Evolutionary conservation across 1,140 invertebrate genomes (phyloP).

Genomic region (Drosophila orena): DNA sequence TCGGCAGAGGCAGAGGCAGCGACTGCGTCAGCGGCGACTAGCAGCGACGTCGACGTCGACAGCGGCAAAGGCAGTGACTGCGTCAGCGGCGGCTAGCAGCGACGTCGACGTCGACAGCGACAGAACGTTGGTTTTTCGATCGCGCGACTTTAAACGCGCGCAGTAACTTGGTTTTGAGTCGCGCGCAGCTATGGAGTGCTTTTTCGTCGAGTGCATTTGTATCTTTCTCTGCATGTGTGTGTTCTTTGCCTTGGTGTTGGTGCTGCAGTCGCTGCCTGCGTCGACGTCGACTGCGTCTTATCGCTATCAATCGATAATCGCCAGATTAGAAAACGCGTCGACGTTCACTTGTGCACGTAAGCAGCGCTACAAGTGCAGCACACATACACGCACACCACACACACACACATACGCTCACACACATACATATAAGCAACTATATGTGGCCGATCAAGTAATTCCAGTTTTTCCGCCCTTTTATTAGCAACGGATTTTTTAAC

Average conservation of each 20-base stretch:
- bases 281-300: slow-evolving; percentile 44
- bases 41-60: slow-evolving; percentile 13
- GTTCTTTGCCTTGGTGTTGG: slow-evolving; percentile 7
- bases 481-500: slow-evolving; percentile 4
- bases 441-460: slow-evolving; percentile 68
- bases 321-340: slow-evolving; percentile 74
- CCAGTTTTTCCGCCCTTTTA: slow-evolving; percentile 54
- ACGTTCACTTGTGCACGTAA: slow-evolving; percentile 79
- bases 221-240: not conserved
- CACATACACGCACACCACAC: no score
- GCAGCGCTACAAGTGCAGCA: slow-evolving; percentile 77
- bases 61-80: slow-evolving; percentile 15
- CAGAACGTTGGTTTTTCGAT: slow-evolving; percentile 11
- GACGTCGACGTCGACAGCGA: slow-evolving; percentile 52
- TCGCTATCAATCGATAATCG: slow-evolving; percentile 78
- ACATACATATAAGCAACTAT: slow-evolving; percentile 11
- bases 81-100: slow-evolving; percentile 18
- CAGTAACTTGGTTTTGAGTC: slow-evolving; percentile 10
- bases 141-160: slow-evolving; percentile 41
- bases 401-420: slow-evolving; percentile 30
- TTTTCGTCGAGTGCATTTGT: slow-evolving; percentile 15
- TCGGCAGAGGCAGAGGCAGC: slow-evolving; percentile 1
- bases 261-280: slow-evolving; percentile 27
- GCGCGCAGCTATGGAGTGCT: slow-evolving; percentile 25
- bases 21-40: no score